Conservation (phyloP, 2,888 invertebrate species). For the Limnephilus lunatus region DNA sequence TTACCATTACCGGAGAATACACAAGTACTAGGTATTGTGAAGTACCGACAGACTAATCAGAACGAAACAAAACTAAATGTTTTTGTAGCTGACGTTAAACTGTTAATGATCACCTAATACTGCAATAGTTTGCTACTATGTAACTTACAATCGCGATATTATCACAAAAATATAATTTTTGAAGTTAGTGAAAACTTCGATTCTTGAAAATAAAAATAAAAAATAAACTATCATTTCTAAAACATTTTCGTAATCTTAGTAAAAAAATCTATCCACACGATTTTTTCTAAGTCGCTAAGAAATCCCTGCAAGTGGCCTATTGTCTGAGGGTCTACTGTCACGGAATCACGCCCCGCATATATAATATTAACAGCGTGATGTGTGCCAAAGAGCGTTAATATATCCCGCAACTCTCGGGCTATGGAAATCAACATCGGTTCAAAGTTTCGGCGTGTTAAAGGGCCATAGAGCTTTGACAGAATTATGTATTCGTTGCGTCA, state of each 20-base stretch:
- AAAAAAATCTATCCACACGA: too few relatives aligned
- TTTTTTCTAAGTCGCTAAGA: too few relatives aligned
- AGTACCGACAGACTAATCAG: background rate
- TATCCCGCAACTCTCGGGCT: background rate
- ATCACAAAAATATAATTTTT: background rate
- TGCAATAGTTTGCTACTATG: background rate
- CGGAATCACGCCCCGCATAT: background rate
- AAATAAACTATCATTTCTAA: too few relatives aligned
- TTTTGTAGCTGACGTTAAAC: background rate
- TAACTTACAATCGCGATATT: background rate
- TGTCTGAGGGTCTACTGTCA: too few relatives aligned
- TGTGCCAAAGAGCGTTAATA: background rate
- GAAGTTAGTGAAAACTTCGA: too few relatives aligned
- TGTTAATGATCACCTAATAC: background rate
- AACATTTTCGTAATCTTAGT: too few relatives aligned
- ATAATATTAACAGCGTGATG: background rate
- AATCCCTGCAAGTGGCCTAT: too few relatives aligned
- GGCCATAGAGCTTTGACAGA: conserved; percentile 9
- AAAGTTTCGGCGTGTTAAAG: background rate
- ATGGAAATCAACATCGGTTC: conserved; percentile 2
- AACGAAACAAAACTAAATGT: background rate
- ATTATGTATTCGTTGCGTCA: conserved; percentile 13
- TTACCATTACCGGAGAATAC: background rate
- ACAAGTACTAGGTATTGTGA: background rate
- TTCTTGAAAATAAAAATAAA: too few relatives aligned